Evolutionary conservation across 2,797 vertebrate species (phyloP).

Genomic region (Brachymystax lenok): DNA sequence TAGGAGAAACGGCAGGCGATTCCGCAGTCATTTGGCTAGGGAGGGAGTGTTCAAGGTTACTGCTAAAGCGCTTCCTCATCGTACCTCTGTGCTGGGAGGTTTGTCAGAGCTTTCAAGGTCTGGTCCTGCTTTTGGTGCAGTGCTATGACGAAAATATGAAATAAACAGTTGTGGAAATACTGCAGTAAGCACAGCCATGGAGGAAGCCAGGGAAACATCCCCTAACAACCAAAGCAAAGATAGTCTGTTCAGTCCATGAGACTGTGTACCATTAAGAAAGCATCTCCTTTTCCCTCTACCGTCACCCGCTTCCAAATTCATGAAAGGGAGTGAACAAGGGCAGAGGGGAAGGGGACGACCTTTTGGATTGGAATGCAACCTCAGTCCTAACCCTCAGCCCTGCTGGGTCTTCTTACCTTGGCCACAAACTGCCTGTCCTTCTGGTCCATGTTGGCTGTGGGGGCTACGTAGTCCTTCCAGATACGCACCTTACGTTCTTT

Average conservation of each 20-base stretch:
- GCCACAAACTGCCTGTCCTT: conserved; percentile 97
- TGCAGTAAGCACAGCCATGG: conserved; percentile 20
- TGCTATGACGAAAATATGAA: conserved; percentile 36
- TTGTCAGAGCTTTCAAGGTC: conserved; percentile 40
- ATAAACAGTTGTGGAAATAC: conserved; percentile 15
- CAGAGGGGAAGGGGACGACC: neutral
- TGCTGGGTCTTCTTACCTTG: conserved; percentile 81
- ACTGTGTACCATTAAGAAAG: neutral
- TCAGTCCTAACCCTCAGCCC: neutral
- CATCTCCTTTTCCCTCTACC: neutral
- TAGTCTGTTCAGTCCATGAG: too few relatives aligned
- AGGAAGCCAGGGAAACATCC: conserved; percentile 18
- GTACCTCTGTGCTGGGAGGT: conserved; percentile 18
- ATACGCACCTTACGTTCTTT: conserved; percentile 94
- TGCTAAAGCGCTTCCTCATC: conserved; percentile 48
- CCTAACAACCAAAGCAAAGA: neutral
- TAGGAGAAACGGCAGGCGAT: conserved; percentile 38
- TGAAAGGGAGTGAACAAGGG: neutral
- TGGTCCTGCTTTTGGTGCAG: conserved; percentile 25
- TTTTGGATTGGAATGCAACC: neutral
- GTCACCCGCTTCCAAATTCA: neutral
- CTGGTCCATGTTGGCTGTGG: conserved; percentile 94
- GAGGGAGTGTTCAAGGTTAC: conserved; percentile 52
- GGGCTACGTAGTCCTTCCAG: conserved; percentile 97
- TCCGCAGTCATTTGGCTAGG: conserved; percentile 62